Evolutionary conservation across 2,797 vertebrate genomes (phyloP).

Genomic region (Netta rufina): DNA sequence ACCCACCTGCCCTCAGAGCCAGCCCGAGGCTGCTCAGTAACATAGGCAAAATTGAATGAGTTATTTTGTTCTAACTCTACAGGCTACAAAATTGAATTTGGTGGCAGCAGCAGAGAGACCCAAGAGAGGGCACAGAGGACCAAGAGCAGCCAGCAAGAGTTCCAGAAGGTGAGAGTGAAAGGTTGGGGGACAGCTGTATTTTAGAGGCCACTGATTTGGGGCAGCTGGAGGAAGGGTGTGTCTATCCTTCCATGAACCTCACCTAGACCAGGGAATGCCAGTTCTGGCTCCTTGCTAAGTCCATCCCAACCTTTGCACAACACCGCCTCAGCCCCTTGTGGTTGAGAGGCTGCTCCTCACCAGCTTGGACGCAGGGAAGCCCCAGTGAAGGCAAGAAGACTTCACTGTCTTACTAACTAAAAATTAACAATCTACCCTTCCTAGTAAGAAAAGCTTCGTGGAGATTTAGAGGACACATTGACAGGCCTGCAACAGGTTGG

Average conservation of each 20-base stretch:
- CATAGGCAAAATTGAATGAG: not conserved
- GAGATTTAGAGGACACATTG: not conserved
- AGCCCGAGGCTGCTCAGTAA: not conserved
- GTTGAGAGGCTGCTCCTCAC: not conserved
- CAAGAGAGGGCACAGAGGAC: not conserved
- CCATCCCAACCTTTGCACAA: not conserved
- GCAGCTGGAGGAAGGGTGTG: not conserved
- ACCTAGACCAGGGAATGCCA: not conserved
- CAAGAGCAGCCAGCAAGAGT: not conserved
- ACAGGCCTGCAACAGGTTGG: not conserved
- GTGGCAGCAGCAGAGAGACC: not conserved
- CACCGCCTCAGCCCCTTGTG: fast-evolving
- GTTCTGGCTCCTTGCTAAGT: not conserved
- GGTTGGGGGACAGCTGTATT: not conserved
- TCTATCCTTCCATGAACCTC: not conserved
- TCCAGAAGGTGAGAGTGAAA: not conserved
- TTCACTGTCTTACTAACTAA: too few species aligned
- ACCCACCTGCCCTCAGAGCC: not conserved
- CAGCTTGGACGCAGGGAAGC: not conserved
- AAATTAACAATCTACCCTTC: not conserved
- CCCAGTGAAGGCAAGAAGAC: not conserved
- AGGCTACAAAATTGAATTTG: constrained; percentile 13
- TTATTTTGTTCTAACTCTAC: not conserved
- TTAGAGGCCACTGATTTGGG: not conserved
- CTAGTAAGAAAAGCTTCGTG: not conserved